Evolutionary conservation across 2,113 vertebrate species (phyloP).

Genomic region (Ctenodactylus gundi): DNA sequence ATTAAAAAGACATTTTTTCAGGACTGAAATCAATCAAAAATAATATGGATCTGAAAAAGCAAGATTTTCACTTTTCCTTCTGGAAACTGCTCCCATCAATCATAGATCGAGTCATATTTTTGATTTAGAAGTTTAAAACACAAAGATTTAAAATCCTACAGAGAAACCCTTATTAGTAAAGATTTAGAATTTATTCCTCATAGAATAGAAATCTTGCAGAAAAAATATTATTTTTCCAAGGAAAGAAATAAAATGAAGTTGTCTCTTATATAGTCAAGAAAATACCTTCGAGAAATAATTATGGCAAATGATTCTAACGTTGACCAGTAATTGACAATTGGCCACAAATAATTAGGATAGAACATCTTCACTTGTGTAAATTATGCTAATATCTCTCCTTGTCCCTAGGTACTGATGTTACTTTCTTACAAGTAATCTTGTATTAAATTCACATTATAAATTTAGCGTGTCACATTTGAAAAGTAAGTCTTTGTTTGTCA

Average conservation of each 20-base stretch:
- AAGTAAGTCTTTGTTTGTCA: conserved; percentile 85
- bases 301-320: conserved; percentile 78
- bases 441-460: conserved; percentile 82
- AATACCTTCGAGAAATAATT: conserved; percentile 80
- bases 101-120: background rate
- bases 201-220: conserved; percentile 42
- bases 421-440: conserved; percentile 80
- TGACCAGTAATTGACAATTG: conserved; percentile 85
- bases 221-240: conserved; percentile 66
- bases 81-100: background rate
- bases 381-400: conserved; percentile 77
- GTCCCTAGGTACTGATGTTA: conserved; percentile 76
- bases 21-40: conserved; percentile 55
- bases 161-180: conserved; percentile 46
- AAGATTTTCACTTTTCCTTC: conserved; percentile 45
- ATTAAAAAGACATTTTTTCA: conserved; percentile 12
- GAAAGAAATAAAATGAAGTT: conserved; percentile 64
- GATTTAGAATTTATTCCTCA: conserved; percentile 41
- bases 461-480: conserved; percentile 83
- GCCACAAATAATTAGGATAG: conserved; percentile 83
- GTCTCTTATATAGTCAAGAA: conserved; percentile 69
- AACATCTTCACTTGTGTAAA: conserved; percentile 72
- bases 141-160: conserved; percentile 35
- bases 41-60: background rate
- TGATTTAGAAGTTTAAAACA: conserved; percentile 35